Conservation (phyloP, 2,888 invertebrate genomes). For the Acrocera orbiculus region DNA sequence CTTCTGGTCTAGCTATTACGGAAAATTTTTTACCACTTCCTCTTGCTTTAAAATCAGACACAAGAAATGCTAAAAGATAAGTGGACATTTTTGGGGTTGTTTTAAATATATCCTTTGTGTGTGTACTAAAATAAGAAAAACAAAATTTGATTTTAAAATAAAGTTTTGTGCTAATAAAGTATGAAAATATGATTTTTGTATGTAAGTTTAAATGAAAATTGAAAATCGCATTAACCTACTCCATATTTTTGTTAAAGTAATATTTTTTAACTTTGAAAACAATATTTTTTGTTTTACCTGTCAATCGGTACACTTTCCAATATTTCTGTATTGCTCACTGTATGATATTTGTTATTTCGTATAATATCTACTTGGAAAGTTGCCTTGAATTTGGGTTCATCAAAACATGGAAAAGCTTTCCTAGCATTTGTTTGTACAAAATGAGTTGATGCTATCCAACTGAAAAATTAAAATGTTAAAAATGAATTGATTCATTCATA, state of each 20-base stretch:
- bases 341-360: slow-evolving; percentile 27
- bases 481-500: no score
- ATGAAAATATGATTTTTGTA: no score
- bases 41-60: slow-evolving; percentile 33
- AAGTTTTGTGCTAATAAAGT: no score
- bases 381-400: slow-evolving; percentile 53
- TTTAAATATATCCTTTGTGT: slow-evolving; percentile 17
- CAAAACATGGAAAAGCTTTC: slow-evolving; percentile 56
- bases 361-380: slow-evolving; percentile 42
- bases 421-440: slow-evolving; percentile 47
- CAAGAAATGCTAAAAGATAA: slow-evolving; percentile 56
- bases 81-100: slow-evolving; percentile 43
- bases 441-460: slow-evolving; percentile 40
- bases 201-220: no score
- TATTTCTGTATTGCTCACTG: slow-evolving; percentile 22
- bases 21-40: neutral
- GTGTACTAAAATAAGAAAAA: slow-evolving; percentile 12
- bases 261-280: no score
- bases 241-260: no score
- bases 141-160: slow-evolving; percentile 6
- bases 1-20: neutral
- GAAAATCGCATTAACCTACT: no score
- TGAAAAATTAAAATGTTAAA: slow-evolving; percentile 5
- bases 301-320: neutral
- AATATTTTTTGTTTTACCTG: no score